A percentile compares a stretch with the other conserved stretches of the same genome.
Evolutionary conservation across 2,797 vertebrate genomes (phyloP).

Genomic region (Enteromius mattozi): DNA sequence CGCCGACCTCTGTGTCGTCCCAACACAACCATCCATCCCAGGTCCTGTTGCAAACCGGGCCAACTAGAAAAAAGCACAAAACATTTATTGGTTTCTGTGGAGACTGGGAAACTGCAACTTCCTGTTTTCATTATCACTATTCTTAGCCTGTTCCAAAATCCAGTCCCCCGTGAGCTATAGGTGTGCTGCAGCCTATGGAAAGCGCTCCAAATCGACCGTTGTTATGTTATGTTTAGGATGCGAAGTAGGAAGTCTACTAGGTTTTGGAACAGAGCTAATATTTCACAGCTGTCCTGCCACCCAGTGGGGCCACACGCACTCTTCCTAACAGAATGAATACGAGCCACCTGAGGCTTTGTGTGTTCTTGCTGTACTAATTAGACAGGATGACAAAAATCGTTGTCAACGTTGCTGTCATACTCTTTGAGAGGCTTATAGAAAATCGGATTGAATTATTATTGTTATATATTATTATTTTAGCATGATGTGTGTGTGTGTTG

Average conservation of each 20-base stretch:
- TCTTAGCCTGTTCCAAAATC: conserved; percentile 4
- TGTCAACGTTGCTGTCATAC: neutral
- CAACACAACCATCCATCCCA: conserved; percentile 99
- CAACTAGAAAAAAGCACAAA: conserved; percentile 61
- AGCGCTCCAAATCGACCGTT: neutral
- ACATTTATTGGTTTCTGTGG: conserved; percentile 21
- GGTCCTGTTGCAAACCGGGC: conserved; percentile 89
- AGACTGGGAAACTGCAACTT: neutral
- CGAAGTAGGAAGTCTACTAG: neutral
- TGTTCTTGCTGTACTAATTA: conserved; percentile 34
- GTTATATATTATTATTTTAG: neutral
- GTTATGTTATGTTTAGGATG: neutral
- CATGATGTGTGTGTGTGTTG: neutral
- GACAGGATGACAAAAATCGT: conserved; percentile 8
- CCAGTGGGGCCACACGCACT: neutral
- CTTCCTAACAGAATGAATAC: conserved; percentile 2
- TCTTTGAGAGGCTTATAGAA: neutral
- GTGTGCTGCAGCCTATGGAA: neutral
- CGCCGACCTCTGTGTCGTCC: conserved; percentile 86
- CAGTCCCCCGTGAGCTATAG: neutral
- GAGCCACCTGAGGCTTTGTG: conserved; percentile 24
- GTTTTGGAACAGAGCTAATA: conserved; percentile 8
- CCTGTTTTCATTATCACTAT: conserved; percentile 34
- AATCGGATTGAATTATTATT: neutral
- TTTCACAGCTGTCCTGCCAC: conserved; percentile 13